A percentile compares a stretch with the other conserved stretches of the same genome.
phyloP scores from a whole-genome alignment of 2,888 invertebrate genomes.

The Melieria picta region DNA sequence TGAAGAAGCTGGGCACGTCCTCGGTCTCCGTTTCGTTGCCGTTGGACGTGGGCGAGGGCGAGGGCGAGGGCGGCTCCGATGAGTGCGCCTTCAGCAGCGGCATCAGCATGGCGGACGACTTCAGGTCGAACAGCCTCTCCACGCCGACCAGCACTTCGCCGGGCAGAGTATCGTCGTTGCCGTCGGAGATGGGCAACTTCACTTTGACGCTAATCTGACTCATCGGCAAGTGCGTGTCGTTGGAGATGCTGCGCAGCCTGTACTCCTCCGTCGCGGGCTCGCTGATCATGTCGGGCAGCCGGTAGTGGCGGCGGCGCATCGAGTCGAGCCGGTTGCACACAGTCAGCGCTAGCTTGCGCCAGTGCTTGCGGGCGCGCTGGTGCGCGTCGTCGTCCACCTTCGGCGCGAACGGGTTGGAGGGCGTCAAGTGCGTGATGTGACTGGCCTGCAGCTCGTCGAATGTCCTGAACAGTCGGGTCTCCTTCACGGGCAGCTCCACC shows the following conservation, averaged over 20 bases:
- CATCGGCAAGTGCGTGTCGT: slow-evolving; percentile 31
- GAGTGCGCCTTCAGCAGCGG: neutral
- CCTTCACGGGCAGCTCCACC: neutral
- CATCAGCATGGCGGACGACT: neutral
- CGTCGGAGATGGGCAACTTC: neutral
- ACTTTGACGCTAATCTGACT: neutral
- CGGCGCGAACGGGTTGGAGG: neutral
- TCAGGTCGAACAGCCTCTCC: slow-evolving; percentile 21
- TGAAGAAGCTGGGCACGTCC: too few relatives aligned
- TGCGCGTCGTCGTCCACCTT: slow-evolving; percentile 10
- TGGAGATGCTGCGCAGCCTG: slow-evolving; percentile 37
- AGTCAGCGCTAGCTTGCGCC: slow-evolving; percentile 36
- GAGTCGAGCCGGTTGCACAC: slow-evolving; percentile 30
- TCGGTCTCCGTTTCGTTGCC: neutral
- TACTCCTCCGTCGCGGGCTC: slow-evolving; percentile 1
- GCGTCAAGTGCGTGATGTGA: neutral
- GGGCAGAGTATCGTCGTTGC: neutral
- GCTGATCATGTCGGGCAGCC: neutral
- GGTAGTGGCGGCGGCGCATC: neutral
- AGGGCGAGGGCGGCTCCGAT: neutral
- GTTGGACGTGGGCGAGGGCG: neutral
- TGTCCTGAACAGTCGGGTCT: neutral
- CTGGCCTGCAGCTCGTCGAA: slow-evolving; percentile 12
- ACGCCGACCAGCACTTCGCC: slow-evolving; percentile 34
- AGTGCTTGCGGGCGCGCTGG: slow-evolving; percentile 27